Percentiles rank a stretch among this genome's conserved stretches.
Evolutionary conservation across 2,113 vertebrate species (phyloP).

Genomic region (Uropsilus gracilis): DNA sequence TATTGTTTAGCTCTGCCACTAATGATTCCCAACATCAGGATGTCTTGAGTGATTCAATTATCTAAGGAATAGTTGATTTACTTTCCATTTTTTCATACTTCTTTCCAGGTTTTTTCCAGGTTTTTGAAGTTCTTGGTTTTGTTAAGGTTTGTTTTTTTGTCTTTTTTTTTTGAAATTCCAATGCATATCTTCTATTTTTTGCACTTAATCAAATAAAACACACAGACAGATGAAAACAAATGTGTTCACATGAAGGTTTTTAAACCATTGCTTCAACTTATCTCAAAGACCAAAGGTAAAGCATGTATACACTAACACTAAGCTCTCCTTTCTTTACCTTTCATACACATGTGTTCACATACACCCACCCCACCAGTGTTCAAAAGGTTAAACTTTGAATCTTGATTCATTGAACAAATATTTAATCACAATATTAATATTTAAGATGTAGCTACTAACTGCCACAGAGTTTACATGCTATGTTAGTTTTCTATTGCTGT

Average conservation of each 20-base stretch:
- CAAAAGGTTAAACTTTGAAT: neutral
- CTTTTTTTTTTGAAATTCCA: too few species aligned
- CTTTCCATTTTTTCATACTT: neutral
- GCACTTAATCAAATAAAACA: too few species aligned
- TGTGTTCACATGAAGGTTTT: too few species aligned
- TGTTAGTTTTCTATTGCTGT: slow-evolving; percentile 36
- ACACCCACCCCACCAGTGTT: too few species aligned
- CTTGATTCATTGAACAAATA: slow-evolving; percentile 52
- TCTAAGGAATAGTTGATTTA: neutral
- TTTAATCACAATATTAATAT: slow-evolving; percentile 53
- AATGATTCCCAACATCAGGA: neutral
- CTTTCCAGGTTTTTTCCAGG: neutral
- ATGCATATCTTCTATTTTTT: too few species aligned
- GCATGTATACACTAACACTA: too few species aligned
- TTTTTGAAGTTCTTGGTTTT: neutral
- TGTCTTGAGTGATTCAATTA: neutral
- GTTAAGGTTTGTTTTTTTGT: too few species aligned
- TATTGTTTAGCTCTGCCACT: neutral
- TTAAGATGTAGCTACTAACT: slow-evolving; percentile 43
- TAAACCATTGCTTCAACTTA: too few species aligned
- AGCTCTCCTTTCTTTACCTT: too few species aligned
- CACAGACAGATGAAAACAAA: too few species aligned
- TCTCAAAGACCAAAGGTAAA: too few species aligned
- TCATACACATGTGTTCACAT: too few species aligned
- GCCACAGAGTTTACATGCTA: slow-evolving; percentile 5